A percentile compares a stretch with the other conserved stretches of the same genome.
Evolutionary conservation across 2,113 vertebrate species (phyloP).

Genomic region (Aix galericulata): DNA sequence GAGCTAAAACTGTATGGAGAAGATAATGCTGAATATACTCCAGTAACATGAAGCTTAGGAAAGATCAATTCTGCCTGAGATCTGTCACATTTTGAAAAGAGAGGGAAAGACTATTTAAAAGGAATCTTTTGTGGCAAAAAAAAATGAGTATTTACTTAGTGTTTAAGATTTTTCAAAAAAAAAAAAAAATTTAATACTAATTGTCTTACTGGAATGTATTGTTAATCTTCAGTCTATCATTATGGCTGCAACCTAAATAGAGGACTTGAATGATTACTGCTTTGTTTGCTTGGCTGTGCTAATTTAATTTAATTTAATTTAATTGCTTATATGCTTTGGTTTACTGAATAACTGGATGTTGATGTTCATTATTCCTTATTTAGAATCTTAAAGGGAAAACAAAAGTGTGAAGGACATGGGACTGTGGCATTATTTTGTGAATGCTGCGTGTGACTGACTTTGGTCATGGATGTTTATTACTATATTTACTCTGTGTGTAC

Average conservation of each 20-base stretch:
- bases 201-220: constrained; percentile 60
- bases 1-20: constrained; percentile 20
- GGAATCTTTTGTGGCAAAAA: constrained; percentile 13
- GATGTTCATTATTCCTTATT: constrained; percentile 77
- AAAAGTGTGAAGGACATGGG: constrained; percentile 48
- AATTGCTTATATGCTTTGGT: constrained; percentile 75
- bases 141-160: constrained; percentile 24
- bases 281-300: constrained; percentile 78
- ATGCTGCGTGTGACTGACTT: not conserved
- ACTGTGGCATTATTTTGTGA: not conserved
- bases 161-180: constrained; percentile 55
- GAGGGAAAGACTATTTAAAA: not conserved
- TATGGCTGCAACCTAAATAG: constrained; percentile 62
- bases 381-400: constrained; percentile 69
- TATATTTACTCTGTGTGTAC: not conserved
- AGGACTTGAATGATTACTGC: constrained; percentile 64
- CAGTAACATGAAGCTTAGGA: not conserved
- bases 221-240: constrained; percentile 54
- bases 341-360: constrained; percentile 79
- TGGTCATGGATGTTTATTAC: not conserved
- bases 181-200: constrained; percentile 55
- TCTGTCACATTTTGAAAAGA: constrained; percentile 52
- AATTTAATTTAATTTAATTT: constrained; percentile 79
- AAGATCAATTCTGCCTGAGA: constrained; percentile 38
- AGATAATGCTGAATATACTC: constrained; percentile 34